Base-by-base conservation (phyloP, 2,113 vertebrate genomes). In the Thunnus maccoyii region DNA sequence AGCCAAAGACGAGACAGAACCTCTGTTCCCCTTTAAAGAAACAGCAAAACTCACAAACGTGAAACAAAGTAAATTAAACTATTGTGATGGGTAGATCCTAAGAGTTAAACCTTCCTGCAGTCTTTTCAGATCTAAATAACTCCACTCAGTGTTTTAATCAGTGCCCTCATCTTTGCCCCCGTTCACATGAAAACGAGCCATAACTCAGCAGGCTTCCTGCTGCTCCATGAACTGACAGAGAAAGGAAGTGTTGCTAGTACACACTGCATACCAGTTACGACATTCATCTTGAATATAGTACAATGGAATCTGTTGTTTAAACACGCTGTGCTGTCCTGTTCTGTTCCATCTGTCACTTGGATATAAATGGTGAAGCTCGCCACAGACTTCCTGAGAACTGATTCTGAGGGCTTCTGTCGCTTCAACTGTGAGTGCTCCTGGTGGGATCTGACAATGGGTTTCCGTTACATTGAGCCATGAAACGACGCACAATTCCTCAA, bases 251-350 rank as follows among this genome's bases (percentile, higher is more conserved):
- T 80, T 78, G 62, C 86, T 60, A 18, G 65, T 46, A 73, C 66
- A 72, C 67, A 87, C 47, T 25, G 64, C 86, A 84, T 79, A 61
- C 76, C 69, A 72, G 69, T 84, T 74, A 76, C 84, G 76, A 91
- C 82, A 89, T 87, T 54, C 72, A 64, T 87, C 73, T 86, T 75
- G 27, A 82, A 88, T 79, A 79, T 64, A 57, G 13, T 71, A 85
- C 82, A 78, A 32, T 78, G 91, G 88, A 85, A 92, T 90, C 44
- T 84, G 72, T 80, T 88, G 54, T 90, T 82, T 83, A 87, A 85
- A 93, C 88, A 91, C 27, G 30, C 16, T 16, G 5, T 20, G 20
- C 61, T 20, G 58, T 78, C 51, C 76, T 80, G 86, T 79, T 65
- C 84, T 67, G 41, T 84, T 88, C 72, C 82, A 80, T 90, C 83